These are phyloP conservation scores for Sebastes trivittatus DNA, from an alignment of 2,797 vertebrate genomes.

Conservation along the genomic window DNA sequence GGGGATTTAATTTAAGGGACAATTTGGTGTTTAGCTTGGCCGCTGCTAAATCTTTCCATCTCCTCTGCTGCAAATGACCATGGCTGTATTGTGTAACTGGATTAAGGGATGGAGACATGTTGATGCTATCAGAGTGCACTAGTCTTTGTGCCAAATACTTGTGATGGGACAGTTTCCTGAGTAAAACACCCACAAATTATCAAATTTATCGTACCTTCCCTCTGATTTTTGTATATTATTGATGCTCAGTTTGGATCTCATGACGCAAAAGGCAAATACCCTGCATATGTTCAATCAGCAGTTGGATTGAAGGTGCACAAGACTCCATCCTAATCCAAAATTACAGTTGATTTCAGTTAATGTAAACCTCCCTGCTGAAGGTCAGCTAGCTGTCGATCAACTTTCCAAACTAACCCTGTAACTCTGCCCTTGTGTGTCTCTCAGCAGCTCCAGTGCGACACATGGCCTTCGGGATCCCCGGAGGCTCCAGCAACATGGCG, in stretches of 20 bases:
- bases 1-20: constrained; percentile 41
- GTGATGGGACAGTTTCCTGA: neutral
- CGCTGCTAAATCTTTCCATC: constrained; percentile 57
- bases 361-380: neutral
- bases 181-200: neutral
- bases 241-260: neutral
- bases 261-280: neutral
- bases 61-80: constrained; percentile 36
- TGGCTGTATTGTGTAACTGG: constrained; percentile 61
- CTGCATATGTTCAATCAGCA: neutral
- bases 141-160: neutral
- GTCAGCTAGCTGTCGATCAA: neutral
- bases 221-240: neutral
- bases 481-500: constrained; percentile 72
- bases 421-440: neutral
- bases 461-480: constrained; percentile 78
- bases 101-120: constrained; percentile 60
- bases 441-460: constrained; percentile 68
- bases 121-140: constrained; percentile 2
- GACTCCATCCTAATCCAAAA: neutral
- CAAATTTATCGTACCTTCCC: neutral
- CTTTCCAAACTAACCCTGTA: neutral
- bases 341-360: neutral
- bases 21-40: constrained; percentile 55
- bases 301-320: neutral